Evolutionary conservation across 2,797 vertebrate species (phyloP), one percentile per base, ranked within the genome.

Genomic region (Rhinogobio ventralis): DNA sequence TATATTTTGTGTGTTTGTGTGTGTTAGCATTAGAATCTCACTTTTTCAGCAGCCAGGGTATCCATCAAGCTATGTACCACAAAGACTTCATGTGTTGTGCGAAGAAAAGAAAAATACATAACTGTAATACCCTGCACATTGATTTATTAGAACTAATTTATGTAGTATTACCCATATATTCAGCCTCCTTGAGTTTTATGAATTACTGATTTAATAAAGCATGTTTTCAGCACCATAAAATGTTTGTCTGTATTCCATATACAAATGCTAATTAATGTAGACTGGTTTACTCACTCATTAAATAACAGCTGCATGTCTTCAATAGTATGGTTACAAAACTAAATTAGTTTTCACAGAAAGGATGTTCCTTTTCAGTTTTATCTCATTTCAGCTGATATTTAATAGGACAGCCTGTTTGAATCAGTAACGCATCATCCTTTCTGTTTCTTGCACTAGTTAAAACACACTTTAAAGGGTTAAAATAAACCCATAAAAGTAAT

Each of bases 181-280:
- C 91, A 94, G 96, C 97, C 97, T 99, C 97, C 96, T 95, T 90
- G 97, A 97, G 96, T 96, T 96, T 93, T 85, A 96, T 94, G 91
- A 92, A 94, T 95, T 95, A 93, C 92, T 96, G 93, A 95, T 95
- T 96, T 96, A 99, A 97, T 99, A 99, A 99, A 99, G 98, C 97
- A 97, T 97, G 98, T 95, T 97, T 96, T 96, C 97, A 96, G 97
- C 97, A 99, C 96, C 93, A 96, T 87, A 92, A 87, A 89, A 73
- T 15, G 25, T 85, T 20, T 14, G 60, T 67, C 23, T 84, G 64
- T 79, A 30, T 68, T 85, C 60, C 62, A 71, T 79, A 77, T 39
- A 36, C 53, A 4, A 39, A n/a, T 79, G 6, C 9, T 69, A 45
- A 14, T 78, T 81, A 67, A 74, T 82, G 28, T 11, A 33, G 14